A percentile compares a stretch with the other conserved stretches of the same genome.
Conservation (phyloP, 2,113 vertebrate species). For the Engraulis encrasicolus region DNA sequence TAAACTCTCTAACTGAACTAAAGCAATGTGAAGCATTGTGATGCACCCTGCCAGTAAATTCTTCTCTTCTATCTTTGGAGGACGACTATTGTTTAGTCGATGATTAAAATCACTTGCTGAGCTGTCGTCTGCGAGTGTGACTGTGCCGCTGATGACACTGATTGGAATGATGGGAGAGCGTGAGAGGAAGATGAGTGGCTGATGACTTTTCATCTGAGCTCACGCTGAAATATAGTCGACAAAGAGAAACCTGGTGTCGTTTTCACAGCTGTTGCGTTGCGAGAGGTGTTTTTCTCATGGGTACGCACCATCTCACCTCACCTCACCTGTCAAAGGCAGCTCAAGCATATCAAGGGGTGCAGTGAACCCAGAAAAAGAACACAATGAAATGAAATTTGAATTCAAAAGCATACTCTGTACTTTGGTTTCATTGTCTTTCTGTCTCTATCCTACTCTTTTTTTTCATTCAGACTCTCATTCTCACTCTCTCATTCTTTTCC, state of each 20-base stretch:
- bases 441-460: too few species aligned
- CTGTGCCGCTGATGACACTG: not conserved
- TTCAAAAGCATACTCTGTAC: not conserved
- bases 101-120: too few species aligned
- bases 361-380: too few species aligned
- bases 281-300: not conserved
- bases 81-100: too few species aligned
- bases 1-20: too few species aligned
- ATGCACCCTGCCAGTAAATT: too few species aligned
- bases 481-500: too few species aligned
- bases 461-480: too few species aligned
- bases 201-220: not conserved
- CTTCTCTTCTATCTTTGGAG: too few species aligned
- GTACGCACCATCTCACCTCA: not conserved
- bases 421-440: too few species aligned
- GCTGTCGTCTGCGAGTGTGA: too few species aligned
- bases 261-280: not conserved
- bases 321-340: not conserved
- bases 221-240: not conserved
- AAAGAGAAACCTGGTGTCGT: not conserved
- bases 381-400: not conserved
- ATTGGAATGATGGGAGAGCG: not conserved
- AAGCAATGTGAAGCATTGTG: too few species aligned
- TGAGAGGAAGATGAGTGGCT: not conserved
- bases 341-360: not conserved